Evolutionary conservation across 2,797 vertebrate species (phyloP).

Genomic region (Lagodon rhomboides): DNA sequence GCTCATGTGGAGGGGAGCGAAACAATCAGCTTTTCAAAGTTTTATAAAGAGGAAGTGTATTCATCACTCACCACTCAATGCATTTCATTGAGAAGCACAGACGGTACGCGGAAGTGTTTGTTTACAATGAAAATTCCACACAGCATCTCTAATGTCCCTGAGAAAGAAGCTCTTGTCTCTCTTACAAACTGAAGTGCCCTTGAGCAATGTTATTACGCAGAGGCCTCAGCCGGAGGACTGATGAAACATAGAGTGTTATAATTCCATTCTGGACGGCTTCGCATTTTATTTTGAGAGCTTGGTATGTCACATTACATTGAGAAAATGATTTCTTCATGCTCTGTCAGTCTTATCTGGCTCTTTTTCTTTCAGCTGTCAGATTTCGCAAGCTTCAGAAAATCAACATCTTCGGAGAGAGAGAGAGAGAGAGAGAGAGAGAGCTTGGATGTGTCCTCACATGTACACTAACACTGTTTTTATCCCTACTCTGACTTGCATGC

Average conservation of each 20-base stretch:
- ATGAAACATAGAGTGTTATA: slow-evolving; percentile 9
- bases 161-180: slow-evolving; percentile 12
- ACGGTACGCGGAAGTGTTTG: background rate
- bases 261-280: slow-evolving; percentile 34
- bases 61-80: background rate
- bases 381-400: slow-evolving; percentile 62
- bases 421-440: slow-evolving; percentile 19
- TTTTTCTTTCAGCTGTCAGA: slow-evolving; percentile 67
- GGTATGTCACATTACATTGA: slow-evolving; percentile 44
- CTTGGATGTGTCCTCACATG: slow-evolving; percentile 28
- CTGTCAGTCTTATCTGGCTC: slow-evolving; percentile 51
- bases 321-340: slow-evolving; percentile 61
- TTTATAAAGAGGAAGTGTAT: background rate
- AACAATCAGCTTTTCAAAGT: background rate
- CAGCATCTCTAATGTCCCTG: background rate
- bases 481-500: slow-evolving; percentile 51
- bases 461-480: slow-evolving; percentile 38
- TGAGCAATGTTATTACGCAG: slow-evolving; percentile 28
- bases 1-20: too few species aligned
- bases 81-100: background rate
- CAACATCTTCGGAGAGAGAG: slow-evolving; percentile 46
- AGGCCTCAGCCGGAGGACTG: slow-evolving; percentile 32
- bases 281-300: slow-evolving; percentile 52
- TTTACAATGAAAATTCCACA: background rate
- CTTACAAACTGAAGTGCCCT: slow-evolving; percentile 24